Percentiles rank a stretch among this genome's conserved stretches.
Conservation (phyloP, 2,797 vertebrate genomes). For the Crocodylus rhombifer region DNA sequence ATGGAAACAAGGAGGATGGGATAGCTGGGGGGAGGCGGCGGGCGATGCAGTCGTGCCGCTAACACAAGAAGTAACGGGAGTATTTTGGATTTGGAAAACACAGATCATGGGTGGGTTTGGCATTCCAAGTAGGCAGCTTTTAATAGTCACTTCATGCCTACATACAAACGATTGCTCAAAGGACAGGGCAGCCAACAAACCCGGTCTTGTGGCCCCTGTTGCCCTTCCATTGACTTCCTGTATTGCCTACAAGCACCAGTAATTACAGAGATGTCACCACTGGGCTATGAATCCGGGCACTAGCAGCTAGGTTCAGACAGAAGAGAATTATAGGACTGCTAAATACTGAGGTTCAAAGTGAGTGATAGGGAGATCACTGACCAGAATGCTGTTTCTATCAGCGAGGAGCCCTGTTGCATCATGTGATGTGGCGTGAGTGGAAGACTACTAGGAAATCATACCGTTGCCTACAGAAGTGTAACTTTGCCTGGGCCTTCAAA, state of each 20-base stretch:
- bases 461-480: conserved; percentile 28
- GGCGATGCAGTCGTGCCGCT: not conserved
- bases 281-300: not conserved
- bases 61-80: not conserved
- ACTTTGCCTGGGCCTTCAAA: not conserved
- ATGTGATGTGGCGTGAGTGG: conserved; percentile 16
- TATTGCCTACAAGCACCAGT: not conserved
- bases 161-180: not conserved
- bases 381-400: conserved; percentile 1
- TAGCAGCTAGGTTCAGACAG: conserved; percentile 29
- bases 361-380: conserved; percentile 20
- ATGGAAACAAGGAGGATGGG: no score
- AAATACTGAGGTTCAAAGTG: conserved; percentile 19
- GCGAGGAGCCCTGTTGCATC: conserved; percentile 11
- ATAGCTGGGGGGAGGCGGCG: no score
- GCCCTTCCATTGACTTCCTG: not conserved
- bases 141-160: not conserved
- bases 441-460: conserved; percentile 37
- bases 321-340: conserved; percentile 28
- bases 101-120: not conserved
- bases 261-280: conserved; percentile 10
- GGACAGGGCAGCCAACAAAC: not conserved
- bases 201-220: not conserved
- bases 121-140: not conserved
- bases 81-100: not conserved